These are phyloP conservation scores for Lomographa bimaculata DNA, from an alignment of 2,888 invertebrate genomes.

Conservation along the genomic window DNA sequence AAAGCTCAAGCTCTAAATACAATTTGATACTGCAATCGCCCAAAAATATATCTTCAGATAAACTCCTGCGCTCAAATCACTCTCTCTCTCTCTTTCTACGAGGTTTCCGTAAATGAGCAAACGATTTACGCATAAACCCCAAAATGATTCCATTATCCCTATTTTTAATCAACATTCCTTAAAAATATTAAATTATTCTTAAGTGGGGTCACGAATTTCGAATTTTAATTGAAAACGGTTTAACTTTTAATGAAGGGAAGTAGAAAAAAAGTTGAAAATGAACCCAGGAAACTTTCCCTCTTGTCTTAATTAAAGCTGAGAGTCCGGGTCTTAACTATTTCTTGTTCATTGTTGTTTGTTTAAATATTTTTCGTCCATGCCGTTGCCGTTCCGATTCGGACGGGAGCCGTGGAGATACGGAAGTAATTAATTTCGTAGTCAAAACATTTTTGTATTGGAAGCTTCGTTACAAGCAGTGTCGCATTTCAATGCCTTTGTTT, in stretches of 20 bases:
- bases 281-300: slow-evolving; percentile 36
- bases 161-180: slow-evolving; percentile 31
- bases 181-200: slow-evolving; percentile 34
- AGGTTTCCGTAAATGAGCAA: slow-evolving; percentile 10
- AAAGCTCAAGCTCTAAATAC: too few species aligned
- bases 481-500: neutral
- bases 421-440: slow-evolving; percentile 5
- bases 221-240: slow-evolving; percentile 65
- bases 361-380: slow-evolving; percentile 24
- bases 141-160: slow-evolving; percentile 24
- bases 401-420: neutral
- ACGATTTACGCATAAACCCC: slow-evolving; percentile 15
- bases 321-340: slow-evolving; percentile 44
- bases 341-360: slow-evolving; percentile 52
- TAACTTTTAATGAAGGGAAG: slow-evolving; percentile 64
- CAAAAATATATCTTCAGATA: too few species aligned
- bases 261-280: slow-evolving; percentile 50
- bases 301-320: slow-evolving; percentile 54
- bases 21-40: too few species aligned
- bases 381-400: neutral
- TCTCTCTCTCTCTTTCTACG: too few species aligned
- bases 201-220: slow-evolving; percentile 36
- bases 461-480: neutral
- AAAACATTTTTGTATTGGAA: slow-evolving; percentile 3
- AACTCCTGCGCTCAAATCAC: neutral